A percentile compares a stretch with the other conserved stretches of the same genome.
These are phyloP conservation scores for Drosophila infuscata DNA, from an alignment of 2,888 invertebrate species.

Conservation along the genomic window DNA sequence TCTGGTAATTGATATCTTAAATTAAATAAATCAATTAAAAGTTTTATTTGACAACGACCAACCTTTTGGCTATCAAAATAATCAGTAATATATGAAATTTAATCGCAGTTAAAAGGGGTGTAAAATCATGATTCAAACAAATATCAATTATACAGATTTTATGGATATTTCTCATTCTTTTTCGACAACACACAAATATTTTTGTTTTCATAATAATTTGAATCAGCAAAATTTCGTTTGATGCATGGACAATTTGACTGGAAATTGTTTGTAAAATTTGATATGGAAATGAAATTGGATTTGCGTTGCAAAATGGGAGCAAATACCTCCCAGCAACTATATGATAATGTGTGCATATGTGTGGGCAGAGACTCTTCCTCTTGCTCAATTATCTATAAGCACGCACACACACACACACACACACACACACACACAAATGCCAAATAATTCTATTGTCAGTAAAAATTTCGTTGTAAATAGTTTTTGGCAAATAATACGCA, in stretches of 20 bases:
- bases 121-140: neutral
- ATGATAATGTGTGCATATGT: neutral
- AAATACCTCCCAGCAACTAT: neutral
- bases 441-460: neutral
- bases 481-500: conserved; percentile 24
- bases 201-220: conserved; percentile 1
- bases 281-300: conserved; percentile 12
- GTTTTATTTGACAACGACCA: neutral
- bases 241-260: conserved; percentile 25
- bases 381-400: conserved; percentile 16
- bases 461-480: neutral
- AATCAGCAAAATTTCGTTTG: conserved; percentile 27
- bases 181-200: neutral
- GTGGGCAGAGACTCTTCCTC: neutral
- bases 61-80: neutral
- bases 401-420: neutral
- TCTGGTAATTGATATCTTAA: neutral
- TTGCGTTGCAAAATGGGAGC: conserved; percentile 6
- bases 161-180: conserved; percentile 8
- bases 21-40: neutral
- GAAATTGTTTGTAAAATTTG: conserved; percentile 25
- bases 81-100: neutral
- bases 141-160: neutral
- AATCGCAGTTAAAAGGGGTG: no score
- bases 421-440: neutral